These are phyloP conservation scores for Baryphthengus martii DNA, from an alignment of 2,113 vertebrate genomes.

Conservation along the genomic window DNA sequence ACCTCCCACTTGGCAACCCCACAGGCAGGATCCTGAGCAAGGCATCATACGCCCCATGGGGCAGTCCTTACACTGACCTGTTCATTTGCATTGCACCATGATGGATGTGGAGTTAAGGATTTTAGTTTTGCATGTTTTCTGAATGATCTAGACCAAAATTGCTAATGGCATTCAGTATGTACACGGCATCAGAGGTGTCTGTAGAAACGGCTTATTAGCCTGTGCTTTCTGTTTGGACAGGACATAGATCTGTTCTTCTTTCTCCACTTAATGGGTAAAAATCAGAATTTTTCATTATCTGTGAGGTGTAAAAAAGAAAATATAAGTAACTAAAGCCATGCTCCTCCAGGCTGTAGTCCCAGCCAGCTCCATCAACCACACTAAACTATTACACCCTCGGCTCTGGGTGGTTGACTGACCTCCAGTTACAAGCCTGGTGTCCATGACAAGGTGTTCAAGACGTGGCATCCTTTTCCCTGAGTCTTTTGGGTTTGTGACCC, in stretches of 20 bases:
- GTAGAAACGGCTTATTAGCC: background rate
- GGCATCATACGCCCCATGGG: background rate
- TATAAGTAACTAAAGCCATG: background rate
- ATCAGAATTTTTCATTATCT: background rate
- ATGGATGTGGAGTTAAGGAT: background rate
- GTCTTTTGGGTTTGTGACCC: background rate
- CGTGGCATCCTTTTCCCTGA: background rate
- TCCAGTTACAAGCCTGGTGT: background rate
- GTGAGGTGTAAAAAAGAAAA: background rate
- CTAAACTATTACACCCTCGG: fast-evolving
- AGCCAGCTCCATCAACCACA: background rate
- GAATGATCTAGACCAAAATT: background rate
- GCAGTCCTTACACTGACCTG: background rate
- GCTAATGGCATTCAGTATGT: fast-evolving
- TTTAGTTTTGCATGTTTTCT: background rate
- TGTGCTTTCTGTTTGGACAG: background rate
- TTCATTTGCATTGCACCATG: fast-evolving
- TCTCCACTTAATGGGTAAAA: background rate
- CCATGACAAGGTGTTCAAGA: background rate
- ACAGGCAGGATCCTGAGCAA: background rate
- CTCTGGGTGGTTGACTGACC: background rate
- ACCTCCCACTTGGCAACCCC: fast-evolving
- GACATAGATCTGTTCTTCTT: background rate
- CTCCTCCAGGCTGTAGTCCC: background rate
- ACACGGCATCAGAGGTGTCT: background rate